Percentiles rank a stretch among this genome's conserved stretches.
Conservation (phyloP, 2,797 vertebrate species). For the Paramormyrops hopkinsi region DNA sequence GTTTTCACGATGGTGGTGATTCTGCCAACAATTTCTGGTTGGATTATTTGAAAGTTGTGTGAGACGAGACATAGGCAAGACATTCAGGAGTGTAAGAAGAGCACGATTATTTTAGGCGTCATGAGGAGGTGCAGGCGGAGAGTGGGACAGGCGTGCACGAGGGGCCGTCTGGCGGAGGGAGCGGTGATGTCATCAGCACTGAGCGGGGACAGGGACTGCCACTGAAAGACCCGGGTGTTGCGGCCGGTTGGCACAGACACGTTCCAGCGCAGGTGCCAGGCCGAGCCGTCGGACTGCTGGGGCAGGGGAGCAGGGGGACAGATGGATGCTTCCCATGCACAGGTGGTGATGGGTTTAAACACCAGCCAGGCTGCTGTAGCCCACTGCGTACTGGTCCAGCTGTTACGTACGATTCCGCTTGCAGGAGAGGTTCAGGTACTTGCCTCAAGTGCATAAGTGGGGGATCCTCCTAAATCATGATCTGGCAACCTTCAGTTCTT, state of each 20-base stretch:
- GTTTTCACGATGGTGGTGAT: background rate
- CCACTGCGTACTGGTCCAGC: background rate
- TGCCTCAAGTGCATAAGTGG: background rate
- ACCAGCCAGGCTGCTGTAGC: background rate
- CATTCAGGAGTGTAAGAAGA: background rate
- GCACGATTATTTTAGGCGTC: background rate
- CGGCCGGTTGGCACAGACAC: constrained; percentile 20
- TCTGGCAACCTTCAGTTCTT: background rate
- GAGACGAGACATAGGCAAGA: background rate
- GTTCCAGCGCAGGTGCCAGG: constrained; percentile 42
- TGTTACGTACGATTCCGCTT: background rate
- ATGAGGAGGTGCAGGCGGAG: background rate
- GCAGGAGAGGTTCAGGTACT: background rate
- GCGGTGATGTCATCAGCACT: constrained; percentile 22
- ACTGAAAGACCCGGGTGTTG: background rate
- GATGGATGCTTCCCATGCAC: constrained; percentile 48
- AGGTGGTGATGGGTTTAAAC: constrained; percentile 23
- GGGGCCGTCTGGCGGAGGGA: background rate
- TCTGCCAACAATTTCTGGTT: background rate
- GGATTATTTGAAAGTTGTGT: background rate
- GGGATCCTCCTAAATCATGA: background rate
- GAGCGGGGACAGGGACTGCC: background rate
- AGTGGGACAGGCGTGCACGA: background rate
- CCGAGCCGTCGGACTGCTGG: constrained; percentile 39
- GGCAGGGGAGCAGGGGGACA: constrained; percentile 37